A percentile compares a stretch with the other conserved stretches of the same genome.
Conservation (phyloP, 2,113 vertebrate species). For the Amphiprion ocellaris region DNA sequence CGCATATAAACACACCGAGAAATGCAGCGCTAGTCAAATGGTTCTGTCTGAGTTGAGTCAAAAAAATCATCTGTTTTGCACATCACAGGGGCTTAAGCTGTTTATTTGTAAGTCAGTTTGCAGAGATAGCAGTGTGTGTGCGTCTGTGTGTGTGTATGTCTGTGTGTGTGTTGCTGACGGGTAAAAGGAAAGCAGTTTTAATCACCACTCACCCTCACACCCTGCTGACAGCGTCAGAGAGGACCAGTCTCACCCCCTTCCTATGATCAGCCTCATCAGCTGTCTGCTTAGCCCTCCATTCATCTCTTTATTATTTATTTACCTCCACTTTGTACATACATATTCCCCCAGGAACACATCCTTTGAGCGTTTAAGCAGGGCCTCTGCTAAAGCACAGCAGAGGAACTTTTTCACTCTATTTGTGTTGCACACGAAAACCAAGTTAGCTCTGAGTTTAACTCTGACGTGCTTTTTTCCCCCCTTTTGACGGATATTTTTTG, state of each 20-base stretch:
- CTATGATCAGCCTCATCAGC: slow-evolving; percentile 80
- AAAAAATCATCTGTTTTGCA: slow-evolving; percentile 74
- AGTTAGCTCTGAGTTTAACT: slow-evolving; percentile 41
- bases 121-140: slow-evolving; percentile 55
- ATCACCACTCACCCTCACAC: slow-evolving; percentile 77
- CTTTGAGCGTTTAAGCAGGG: slow-evolving; percentile 65
- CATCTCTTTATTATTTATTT: slow-evolving; percentile 80
- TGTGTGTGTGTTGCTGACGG: slow-evolving; percentile 70
- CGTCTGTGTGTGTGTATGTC: slow-evolving; percentile 31
- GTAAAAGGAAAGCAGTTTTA: slow-evolving; percentile 75
- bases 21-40: slow-evolving; percentile 69
- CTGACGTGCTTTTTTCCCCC: slow-evolving; percentile 30
- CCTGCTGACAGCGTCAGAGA: slow-evolving; percentile 78
- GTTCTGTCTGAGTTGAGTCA: slow-evolving; percentile 43
- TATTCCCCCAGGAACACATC: slow-evolving; percentile 57
- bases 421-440: slow-evolving; percentile 46
- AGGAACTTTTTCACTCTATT: slow-evolving; percentile 54
- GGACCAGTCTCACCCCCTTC: slow-evolving; percentile 53
- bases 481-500: slow-evolving; percentile 39
- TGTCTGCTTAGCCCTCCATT: slow-evolving; percentile 75
- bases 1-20: slow-evolving; percentile 42
- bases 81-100: slow-evolving; percentile 79
- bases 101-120: slow-evolving; percentile 77
- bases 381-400: slow-evolving; percentile 40
- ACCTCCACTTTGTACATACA: slow-evolving; percentile 71